Conservation (phyloP, 1,140 invertebrate genomes). For the Saccostrea glomerata region DNA sequence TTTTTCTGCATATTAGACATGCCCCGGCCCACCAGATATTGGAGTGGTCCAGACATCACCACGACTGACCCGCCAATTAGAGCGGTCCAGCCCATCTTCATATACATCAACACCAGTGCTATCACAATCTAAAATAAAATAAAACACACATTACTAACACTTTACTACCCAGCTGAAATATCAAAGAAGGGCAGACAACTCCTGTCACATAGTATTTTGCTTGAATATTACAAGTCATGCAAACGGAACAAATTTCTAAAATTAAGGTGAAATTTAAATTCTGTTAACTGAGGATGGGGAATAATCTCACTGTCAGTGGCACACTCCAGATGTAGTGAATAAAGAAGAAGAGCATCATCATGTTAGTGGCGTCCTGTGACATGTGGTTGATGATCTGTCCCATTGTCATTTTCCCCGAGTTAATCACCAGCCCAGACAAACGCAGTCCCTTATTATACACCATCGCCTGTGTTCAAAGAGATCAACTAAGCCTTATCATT, state of each 20-base stretch:
- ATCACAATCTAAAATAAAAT: constrained; percentile 83
- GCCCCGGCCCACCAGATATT: constrained; percentile 75
- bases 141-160: neutral
- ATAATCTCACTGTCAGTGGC: constrained; percentile 85
- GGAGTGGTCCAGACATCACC: constrained; percentile 73
- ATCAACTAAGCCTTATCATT: neutral
- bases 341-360: constrained; percentile 91
- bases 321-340: constrained; percentile 92
- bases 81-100: constrained; percentile 88
- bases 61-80: constrained; percentile 85
- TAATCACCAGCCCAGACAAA: constrained; percentile 72
- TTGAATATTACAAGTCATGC: too few species aligned
- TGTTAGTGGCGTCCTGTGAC: constrained; percentile 89
- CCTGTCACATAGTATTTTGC: too few species aligned
- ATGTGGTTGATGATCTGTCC: constrained; percentile 86
- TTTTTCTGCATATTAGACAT: constrained; percentile 77
- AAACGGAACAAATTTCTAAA: too few species aligned
- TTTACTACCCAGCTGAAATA: neutral
- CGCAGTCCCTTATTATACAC: constrained; percentile 83
- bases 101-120: constrained; percentile 87
- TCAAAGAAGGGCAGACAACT: neutral
- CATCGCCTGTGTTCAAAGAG: constrained; percentile 82
- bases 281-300: too few species aligned
- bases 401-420: constrained; percentile 80
- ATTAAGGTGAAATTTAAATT: too few species aligned